phyloP scores from a whole-genome alignment of 2,797 vertebrate species.

The Gallinago solitaria region DNA sequence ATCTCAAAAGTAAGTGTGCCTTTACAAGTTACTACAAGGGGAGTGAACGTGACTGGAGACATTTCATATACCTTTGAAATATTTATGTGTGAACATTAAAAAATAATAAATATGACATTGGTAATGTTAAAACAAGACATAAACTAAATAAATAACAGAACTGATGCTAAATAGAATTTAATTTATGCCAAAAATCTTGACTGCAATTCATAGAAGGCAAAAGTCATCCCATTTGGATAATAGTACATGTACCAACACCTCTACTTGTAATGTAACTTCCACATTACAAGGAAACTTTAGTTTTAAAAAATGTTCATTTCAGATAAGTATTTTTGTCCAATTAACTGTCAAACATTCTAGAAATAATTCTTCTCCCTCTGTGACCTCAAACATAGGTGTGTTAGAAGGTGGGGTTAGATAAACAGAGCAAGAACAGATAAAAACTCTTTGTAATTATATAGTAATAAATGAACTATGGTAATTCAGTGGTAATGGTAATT shows the following conservation, averaged over 20 bases:
- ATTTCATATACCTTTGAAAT: neutral
- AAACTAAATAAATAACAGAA: neutral
- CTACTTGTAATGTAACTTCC: neutral
- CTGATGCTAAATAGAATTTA: neutral
- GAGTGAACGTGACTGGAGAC: neutral
- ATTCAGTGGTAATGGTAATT: too few relatives aligned
- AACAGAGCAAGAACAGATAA: slow-evolving; percentile 63
- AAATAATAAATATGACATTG: neutral
- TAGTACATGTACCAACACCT: neutral
- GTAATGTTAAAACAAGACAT: neutral
- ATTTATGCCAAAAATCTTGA: neutral
- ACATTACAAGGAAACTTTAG: neutral
- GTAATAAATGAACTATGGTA: slow-evolving; percentile 58
- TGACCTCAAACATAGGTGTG: neutral
- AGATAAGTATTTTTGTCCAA: neutral
- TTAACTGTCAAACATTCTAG: slow-evolving; percentile 6
- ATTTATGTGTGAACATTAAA: neutral
- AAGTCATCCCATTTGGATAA: neutral
- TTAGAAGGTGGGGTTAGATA: slow-evolving; percentile 23
- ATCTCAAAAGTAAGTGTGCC: neutral
- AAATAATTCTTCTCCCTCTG: slow-evolving; percentile 28
- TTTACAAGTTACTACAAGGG: neutral
- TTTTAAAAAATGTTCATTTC: neutral
- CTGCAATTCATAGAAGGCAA: neutral
- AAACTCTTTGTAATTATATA: slow-evolving; percentile 56